These are phyloP conservation scores for Sebastes vulpes DNA, from an alignment of 2,797 vertebrate species.

Conservation along the genomic window DNA sequence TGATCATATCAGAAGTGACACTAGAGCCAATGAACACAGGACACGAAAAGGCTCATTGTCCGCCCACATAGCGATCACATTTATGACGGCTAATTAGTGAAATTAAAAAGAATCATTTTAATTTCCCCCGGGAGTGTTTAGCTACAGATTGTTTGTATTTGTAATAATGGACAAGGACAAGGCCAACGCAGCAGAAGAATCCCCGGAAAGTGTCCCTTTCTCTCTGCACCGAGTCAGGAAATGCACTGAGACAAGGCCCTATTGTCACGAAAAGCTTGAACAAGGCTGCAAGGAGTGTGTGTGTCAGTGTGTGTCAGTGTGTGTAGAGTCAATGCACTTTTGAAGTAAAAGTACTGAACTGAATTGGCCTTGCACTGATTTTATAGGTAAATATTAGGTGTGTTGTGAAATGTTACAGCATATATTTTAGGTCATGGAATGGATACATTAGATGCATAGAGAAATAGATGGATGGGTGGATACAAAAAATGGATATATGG, in stretches of 20 bases:
- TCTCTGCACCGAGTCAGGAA: constrained; percentile 62
- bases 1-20: constrained; percentile 21
- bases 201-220: constrained; percentile 72
- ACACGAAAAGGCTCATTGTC: constrained; percentile 37
- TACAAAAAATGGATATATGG: rapidly evolving
- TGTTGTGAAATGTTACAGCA: not conserved
- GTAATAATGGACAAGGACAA: constrained; percentile 19
- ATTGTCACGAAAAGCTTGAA: constrained; percentile 53
- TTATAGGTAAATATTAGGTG: constrained; percentile 22
- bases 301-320: not conserved
- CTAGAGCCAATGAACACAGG: not conserved
- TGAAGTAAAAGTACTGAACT: not conserved
- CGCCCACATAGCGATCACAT: not conserved
- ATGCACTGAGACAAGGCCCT: constrained; percentile 42
- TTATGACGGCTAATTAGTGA: constrained; percentile 38
- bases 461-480: not conserved
- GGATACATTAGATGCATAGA: not conserved
- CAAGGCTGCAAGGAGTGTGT: not conserved
- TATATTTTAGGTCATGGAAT: not conserved
- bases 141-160: constrained; percentile 6
- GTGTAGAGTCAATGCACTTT: constrained; percentile 24
- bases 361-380: constrained; percentile 12
- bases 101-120: constrained; percentile 34
- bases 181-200: constrained; percentile 61
- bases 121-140: constrained; percentile 19